A percentile compares a stretch with the other conserved stretches of the same genome.
These are phyloP conservation scores for Cydia splendana DNA, from an alignment of 1,140 invertebrate species.

Conservation along the genomic window DNA sequence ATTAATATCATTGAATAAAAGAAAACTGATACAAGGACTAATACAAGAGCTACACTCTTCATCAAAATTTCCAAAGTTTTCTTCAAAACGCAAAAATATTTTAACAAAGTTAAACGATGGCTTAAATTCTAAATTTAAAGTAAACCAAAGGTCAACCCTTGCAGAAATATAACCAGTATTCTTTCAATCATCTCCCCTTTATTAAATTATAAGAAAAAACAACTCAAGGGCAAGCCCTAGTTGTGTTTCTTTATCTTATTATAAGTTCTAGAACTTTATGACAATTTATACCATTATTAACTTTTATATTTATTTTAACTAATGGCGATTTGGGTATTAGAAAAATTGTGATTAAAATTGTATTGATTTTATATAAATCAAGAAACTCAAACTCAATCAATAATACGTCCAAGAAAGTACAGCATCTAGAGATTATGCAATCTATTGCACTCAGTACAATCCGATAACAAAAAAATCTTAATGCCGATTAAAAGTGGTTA, in stretches of 20 bases:
- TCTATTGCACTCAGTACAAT: too few relatives aligned
- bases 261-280: too few relatives aligned
- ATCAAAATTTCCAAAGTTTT: background rate
- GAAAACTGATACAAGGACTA: background rate
- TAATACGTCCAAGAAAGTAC: too few relatives aligned
- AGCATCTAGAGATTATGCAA: too few relatives aligned
- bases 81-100: slow-evolving; percentile 33
- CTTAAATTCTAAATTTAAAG: slow-evolving; percentile 54
- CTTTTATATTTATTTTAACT: too few relatives aligned
- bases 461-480: too few relatives aligned
- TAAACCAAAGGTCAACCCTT: slow-evolving; percentile 66
- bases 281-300: too few relatives aligned
- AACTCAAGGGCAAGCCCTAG: background rate
- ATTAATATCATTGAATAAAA: background rate
- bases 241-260: background rate
- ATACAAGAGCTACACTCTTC: background rate
- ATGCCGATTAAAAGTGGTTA: too few relatives aligned
- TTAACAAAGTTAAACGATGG: slow-evolving; percentile 4
- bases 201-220: slow-evolving; percentile 12
- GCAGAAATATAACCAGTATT: slow-evolving; percentile 64
- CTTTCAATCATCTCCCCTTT: slow-evolving; percentile 61
- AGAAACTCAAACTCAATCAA: too few relatives aligned
- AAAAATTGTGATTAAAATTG: too few relatives aligned
- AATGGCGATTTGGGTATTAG: too few relatives aligned
- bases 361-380: too few relatives aligned